Evolutionary conservation across 2,888 invertebrate species (phyloP).

Genomic region (Cyrtodaria siliqua): DNA sequence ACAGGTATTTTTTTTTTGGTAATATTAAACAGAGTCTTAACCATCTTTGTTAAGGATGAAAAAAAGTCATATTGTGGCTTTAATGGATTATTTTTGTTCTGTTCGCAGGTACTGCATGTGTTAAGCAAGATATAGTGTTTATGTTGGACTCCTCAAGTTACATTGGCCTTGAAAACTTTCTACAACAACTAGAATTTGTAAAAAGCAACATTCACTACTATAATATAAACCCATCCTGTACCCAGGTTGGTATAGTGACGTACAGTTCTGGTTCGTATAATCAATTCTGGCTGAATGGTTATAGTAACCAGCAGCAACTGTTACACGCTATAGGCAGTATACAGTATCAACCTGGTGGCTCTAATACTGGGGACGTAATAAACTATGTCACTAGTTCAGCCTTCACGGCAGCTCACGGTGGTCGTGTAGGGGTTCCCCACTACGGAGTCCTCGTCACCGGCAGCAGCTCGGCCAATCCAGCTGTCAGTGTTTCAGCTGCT

Average conservation of each 20-base stretch:
- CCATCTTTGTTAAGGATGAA: too few relatives aligned
- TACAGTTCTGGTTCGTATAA: conserved; percentile 70
- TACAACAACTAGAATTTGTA: conserved; percentile 67
- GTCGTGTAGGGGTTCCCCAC: conserved; percentile 69
- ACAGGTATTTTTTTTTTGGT: neutral
- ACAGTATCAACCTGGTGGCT: conserved; percentile 63
- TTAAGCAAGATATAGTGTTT: conserved; percentile 73
- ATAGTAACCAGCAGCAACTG: conserved; percentile 52
- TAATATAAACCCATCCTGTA: conserved; percentile 68
- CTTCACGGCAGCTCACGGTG: conserved; percentile 68
- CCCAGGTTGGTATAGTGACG: conserved; percentile 70
- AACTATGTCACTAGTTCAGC: conserved; percentile 61
- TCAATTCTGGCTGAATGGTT: conserved; percentile 72
- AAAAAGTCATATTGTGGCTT: too few relatives aligned
- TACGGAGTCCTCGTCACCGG: conserved; percentile 73
- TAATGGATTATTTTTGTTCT: too few relatives aligned
- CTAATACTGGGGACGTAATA: conserved; percentile 68
- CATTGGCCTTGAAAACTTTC: conserved; percentile 70
- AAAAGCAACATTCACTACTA: conserved; percentile 70
- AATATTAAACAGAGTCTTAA: too few relatives aligned
- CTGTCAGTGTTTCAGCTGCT: conserved; percentile 63
- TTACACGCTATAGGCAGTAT: conserved; percentile 64
- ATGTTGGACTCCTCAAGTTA: conserved; percentile 75
- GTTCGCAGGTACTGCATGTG: conserved; percentile 56
- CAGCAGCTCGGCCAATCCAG: conserved; percentile 59